These are phyloP conservation scores for Habropoda laboriosa DNA, from an alignment of 1,140 invertebrate genomes.

Conservation along the genomic window DNA sequence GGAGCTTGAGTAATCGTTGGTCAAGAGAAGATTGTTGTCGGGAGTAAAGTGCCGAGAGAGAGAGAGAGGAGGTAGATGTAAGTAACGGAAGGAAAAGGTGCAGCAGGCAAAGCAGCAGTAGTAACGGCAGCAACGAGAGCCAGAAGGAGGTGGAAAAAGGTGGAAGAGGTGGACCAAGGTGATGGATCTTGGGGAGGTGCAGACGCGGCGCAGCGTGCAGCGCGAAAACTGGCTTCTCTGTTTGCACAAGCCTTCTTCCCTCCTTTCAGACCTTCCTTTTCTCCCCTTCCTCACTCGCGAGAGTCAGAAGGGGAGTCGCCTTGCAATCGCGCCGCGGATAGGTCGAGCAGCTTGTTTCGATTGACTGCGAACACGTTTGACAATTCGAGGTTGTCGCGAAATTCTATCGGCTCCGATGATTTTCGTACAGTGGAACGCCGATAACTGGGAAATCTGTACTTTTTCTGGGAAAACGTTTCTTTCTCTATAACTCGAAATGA, in stretches of 20 bases:
- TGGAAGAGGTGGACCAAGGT: slow-evolving; percentile 58
- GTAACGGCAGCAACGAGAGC: slow-evolving; percentile 27
- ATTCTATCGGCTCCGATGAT: no score
- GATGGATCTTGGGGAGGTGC: slow-evolving; percentile 70
- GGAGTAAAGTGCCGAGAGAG: slow-evolving; percentile 45
- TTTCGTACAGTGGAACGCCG: no score
- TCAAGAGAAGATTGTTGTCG: slow-evolving; percentile 54
- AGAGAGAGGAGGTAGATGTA: slow-evolving; percentile 42
- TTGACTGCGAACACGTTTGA: not conserved
- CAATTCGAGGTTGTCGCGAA: slow-evolving; percentile 18
- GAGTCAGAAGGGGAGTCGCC: slow-evolving; percentile 58
- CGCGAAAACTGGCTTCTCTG: slow-evolving; percentile 72
- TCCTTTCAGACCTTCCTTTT: slow-evolving; percentile 61
- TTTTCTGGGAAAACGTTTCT: no score
- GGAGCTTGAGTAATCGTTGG: slow-evolving; percentile 60
- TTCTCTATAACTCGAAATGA: no score
- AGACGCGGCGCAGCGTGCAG: slow-evolving; percentile 65
- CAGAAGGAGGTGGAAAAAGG: slow-evolving; percentile 45
- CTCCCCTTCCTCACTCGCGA: slow-evolving; percentile 49
- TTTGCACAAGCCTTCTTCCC: slow-evolving; percentile 70
- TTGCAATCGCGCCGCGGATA: slow-evolving; percentile 42
- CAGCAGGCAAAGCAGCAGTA: slow-evolving; percentile 27
- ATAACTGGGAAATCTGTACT: no score
- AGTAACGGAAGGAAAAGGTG: slow-evolving; percentile 51
- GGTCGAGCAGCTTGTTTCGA: slow-evolving; percentile 65